A percentile compares a stretch with the other conserved stretches of the same genome.
phyloP scores from a whole-genome alignment of 2,797 vertebrate genomes.

The Trachurus trachurus region DNA sequence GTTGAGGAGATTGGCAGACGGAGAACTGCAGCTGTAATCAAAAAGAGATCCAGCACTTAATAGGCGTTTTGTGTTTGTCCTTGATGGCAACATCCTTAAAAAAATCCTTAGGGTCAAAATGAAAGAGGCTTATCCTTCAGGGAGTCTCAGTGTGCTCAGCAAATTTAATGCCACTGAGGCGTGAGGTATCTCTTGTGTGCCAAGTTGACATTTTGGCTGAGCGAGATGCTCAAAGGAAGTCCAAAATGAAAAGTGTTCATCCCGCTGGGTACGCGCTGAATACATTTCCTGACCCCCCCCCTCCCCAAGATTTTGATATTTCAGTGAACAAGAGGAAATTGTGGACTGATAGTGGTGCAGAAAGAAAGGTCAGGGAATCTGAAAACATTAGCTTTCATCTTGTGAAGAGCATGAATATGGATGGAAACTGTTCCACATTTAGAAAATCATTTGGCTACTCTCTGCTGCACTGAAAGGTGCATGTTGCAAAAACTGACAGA shows the following conservation, averaged over 20 bases:
- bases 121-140: background rate
- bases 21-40: conserved; percentile 17
- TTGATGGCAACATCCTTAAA: background rate
- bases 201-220: background rate
- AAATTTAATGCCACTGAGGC: background rate
- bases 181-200: background rate
- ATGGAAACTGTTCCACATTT: background rate
- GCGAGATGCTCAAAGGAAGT: background rate
- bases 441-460: background rate
- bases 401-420: background rate
- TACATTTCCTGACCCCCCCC: background rate
- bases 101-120: background rate
- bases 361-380: background rate
- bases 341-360: background rate
- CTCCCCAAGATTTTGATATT: background rate
- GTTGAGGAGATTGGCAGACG: background rate
- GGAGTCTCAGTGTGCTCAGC: background rate
- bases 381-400: background rate
- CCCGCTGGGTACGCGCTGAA: no score
- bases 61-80: background rate
- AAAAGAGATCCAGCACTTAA: background rate
- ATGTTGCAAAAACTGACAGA: background rate
- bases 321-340: background rate
- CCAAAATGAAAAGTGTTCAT: background rate
- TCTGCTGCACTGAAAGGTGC: background rate